Base-by-base conservation (phyloP, 2,113 vertebrate genomes). In the Anarhynchus alexandrinus region DNA sequence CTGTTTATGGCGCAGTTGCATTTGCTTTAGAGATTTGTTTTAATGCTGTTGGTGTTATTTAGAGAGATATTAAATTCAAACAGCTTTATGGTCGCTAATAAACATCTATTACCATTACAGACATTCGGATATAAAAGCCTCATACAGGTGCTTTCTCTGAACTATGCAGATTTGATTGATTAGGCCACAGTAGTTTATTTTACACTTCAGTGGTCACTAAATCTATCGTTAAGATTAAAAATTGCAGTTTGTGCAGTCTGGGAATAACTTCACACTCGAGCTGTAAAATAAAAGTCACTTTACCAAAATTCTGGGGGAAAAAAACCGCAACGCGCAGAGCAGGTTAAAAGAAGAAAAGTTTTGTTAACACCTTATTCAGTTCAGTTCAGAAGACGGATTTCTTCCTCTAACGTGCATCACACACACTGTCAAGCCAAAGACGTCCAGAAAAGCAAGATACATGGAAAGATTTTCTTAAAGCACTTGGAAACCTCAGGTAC, bases 41-140 rank as follows among this genome's bases (percentile, higher is more conserved):
- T 76, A 86, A 96, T 93, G 94, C 93, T 36, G 59, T 70, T 94
- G 91, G 74, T 91, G 72, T 80, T 90, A 77, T 82, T 96, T 77
- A 54, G 96, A 67, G 92, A 94, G 83, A 95, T 74, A 86, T 97
- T 93, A 95, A 95, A 92, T 67, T 82, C 93, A 91, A 95, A 93
- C 94, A 65, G 67, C 58, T 82, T 97, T 98, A 97, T 77, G 96
- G 94, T 87, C 84, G 95, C 96, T 97, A 97, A 97, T 97, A 97
- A 97, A 97, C 88, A 96, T 96, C 96, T 93, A 95, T 96, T 96
- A 97, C 96, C 97, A 93, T 95, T 96, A 91, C 95, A 93, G 95
- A 62, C 96, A 15, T 79, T 90, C 90, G 66, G 90, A 96, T 93
- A 86, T 85, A 91, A 96, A 95, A 92, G 93, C 93, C 97, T 93